phyloP scores from a whole-genome alignment of 2,888 invertebrate genomes.

The Litoditis marina region DNA sequence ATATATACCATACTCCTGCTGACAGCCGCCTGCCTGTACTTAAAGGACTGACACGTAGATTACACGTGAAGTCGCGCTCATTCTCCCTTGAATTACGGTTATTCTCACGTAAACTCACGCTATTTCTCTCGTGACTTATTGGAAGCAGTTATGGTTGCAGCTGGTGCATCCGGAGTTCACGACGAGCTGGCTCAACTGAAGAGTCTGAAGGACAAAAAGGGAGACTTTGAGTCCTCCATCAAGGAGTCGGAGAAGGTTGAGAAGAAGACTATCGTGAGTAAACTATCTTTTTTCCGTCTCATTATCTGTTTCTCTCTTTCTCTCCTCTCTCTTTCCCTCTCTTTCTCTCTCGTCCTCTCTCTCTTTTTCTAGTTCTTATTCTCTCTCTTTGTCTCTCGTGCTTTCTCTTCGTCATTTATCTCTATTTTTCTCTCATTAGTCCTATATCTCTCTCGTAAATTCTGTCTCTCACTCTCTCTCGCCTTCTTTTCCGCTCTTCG shows the following conservation, averaged over 20 bases:
- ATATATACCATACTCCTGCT: too few species aligned
- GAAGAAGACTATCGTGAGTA: constrained; percentile 33
- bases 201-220: constrained; percentile 53
- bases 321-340: neutral
- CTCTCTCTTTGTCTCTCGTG: too few species aligned
- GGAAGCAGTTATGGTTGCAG: constrained; percentile 35
- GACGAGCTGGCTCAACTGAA: constrained; percentile 56
- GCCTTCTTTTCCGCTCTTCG: neutral
- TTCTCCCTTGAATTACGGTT: too few species aligned
- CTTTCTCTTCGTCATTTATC: too few species aligned
- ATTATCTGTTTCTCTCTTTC: too few species aligned
- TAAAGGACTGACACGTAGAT: too few species aligned
- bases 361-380: neutral
- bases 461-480: constrained; percentile 1
- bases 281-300: neutral
- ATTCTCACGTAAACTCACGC: too few species aligned
- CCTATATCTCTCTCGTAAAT: too few species aligned
- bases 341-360: constrained; percentile 5
- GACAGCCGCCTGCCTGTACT: too few species aligned
- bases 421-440: too few species aligned
- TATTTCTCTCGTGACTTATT: neutral
- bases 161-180: constrained; percentile 48
- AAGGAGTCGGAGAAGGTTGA: constrained; percentile 43
- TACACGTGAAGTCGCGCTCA: too few species aligned
- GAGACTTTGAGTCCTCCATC: constrained; percentile 52